Percentiles rank a stretch among this genome's conserved stretches.
Conservation (phyloP, 1,140 invertebrate genomes). For the Saxidomus purpurata region DNA sequence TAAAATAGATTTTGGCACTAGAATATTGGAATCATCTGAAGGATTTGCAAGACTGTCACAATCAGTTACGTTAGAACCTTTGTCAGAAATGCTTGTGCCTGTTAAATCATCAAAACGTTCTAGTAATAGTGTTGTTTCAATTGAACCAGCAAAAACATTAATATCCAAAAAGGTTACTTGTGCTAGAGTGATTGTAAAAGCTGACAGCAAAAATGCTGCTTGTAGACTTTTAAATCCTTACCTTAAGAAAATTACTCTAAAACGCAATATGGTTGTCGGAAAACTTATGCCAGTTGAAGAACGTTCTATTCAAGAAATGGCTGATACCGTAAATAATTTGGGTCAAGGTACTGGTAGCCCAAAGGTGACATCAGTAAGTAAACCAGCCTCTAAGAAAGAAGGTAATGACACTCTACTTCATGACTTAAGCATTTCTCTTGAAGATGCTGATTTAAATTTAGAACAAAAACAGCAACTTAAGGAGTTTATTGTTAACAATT, state of each 20-base stretch:
- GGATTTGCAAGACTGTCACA: neutral
- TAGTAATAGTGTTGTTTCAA: neutral
- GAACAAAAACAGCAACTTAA: neutral
- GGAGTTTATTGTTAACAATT: conserved; percentile 32
- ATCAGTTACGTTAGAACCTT: neutral
- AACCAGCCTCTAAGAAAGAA: neutral
- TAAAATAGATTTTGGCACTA: neutral
- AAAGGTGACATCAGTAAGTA: neutral
- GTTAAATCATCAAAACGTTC: neutral
- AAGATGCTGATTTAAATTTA: neutral
- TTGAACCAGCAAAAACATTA: neutral
- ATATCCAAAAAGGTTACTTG: neutral
- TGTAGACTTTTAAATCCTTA: conserved; percentile 11
- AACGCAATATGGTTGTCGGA: neutral
- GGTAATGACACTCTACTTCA: neutral
- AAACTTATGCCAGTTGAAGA: conserved; percentile 30
- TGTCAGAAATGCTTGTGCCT: neutral
- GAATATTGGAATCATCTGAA: neutral
- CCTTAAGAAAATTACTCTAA: neutral
- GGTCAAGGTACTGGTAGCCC: neutral
- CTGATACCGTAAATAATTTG: neutral
- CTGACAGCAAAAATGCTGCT: neutral
- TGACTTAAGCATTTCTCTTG: conserved; percentile 20
- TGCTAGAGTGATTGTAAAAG: neutral
- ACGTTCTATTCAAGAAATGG: neutral